Evolutionary conservation across 2,888 invertebrate species (phyloP).

Genomic region (Clistopyga incitator): DNA sequence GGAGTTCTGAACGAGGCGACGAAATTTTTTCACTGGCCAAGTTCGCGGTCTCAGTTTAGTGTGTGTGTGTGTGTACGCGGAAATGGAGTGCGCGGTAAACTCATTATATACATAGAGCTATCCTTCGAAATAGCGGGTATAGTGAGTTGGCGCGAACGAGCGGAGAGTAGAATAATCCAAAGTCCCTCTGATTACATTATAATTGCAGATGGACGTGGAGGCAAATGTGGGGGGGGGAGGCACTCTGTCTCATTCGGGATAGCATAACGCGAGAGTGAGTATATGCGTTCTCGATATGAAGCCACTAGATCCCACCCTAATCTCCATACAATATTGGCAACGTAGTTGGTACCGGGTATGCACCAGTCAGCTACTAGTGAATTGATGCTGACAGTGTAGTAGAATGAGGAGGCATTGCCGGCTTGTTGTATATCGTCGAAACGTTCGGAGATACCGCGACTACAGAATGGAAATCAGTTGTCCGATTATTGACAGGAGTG

Average conservation of each 20-base stretch:
- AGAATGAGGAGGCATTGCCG: constrained; percentile 2
- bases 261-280: constrained; percentile 41
- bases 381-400: constrained; percentile 37
- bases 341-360: constrained; percentile 35
- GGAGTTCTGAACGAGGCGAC: background rate
- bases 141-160: constrained; percentile 55
- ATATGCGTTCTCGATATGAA: constrained; percentile 50
- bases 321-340: constrained; percentile 65
- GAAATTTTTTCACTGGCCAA: background rate
- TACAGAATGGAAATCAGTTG: constrained; percentile 51
- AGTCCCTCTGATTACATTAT: constrained; percentile 71
- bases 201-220: constrained; percentile 71
- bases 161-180: constrained; percentile 67
- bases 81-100: constrained; percentile 34
- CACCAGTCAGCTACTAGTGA: constrained; percentile 26
- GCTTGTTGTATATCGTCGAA: constrained; percentile 3
- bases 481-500: constrained; percentile 41
- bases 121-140: constrained; percentile 56
- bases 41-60: background rate
- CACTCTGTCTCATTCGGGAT: constrained; percentile 49
- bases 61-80: background rate
- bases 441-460: constrained; percentile 20
- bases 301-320: constrained; percentile 52
- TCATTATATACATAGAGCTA: constrained; percentile 44
- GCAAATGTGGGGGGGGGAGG: constrained; percentile 34